Conservation (phyloP, 2,797 vertebrate species). For the Passerculus sandwichensis region DNA sequence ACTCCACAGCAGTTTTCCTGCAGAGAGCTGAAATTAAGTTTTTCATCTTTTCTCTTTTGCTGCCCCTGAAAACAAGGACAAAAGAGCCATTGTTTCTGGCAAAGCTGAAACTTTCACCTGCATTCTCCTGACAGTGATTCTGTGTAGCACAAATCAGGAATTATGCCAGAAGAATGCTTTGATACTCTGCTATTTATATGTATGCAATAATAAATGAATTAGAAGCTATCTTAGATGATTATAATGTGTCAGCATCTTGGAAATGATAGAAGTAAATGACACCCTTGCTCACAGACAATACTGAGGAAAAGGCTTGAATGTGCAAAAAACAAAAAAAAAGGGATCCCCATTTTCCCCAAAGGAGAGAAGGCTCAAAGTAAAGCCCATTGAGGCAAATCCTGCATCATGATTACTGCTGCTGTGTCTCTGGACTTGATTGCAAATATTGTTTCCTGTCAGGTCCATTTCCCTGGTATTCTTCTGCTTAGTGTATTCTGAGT, state of each 20-base stretch:
- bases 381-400: background rate
- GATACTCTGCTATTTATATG: background rate
- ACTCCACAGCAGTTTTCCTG: background rate
- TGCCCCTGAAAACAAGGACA: background rate
- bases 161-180: background rate
- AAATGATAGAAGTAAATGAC: background rate
- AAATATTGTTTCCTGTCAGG: background rate
- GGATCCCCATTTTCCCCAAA: background rate
- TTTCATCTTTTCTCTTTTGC: background rate
- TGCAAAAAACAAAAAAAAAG: background rate
- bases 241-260: background rate
- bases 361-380: background rate
- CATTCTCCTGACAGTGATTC: background rate
- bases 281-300: background rate
- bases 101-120: background rate
- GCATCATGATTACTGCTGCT: background rate
- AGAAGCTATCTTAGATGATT: background rate
- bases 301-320: background rate
- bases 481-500: background rate
- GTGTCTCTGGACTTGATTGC: background rate
- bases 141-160: background rate
- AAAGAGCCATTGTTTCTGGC: background rate
- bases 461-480: background rate
- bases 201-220: background rate
- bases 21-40: background rate